phyloP scores from a whole-genome alignment of 2,888 invertebrate species.

The Conchocele bisecta region DNA sequence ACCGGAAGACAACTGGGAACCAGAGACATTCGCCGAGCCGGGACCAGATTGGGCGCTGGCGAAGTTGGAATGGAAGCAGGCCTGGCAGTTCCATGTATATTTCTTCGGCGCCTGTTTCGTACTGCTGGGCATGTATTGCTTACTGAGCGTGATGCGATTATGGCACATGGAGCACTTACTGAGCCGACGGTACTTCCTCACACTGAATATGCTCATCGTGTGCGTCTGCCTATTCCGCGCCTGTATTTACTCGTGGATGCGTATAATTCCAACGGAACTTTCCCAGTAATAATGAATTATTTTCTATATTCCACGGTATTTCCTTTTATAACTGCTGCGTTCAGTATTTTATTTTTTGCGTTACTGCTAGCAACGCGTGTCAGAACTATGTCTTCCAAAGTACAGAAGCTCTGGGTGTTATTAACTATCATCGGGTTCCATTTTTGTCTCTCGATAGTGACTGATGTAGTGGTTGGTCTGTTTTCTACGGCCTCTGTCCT shows the following conservation, averaged over 20 bases:
- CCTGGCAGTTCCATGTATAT: slow-evolving; percentile 96
- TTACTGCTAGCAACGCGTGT: slow-evolving; percentile 89
- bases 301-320: slow-evolving; percentile 92
- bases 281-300: slow-evolving; percentile 90
- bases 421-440: slow-evolving; percentile 91
- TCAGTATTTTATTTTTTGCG: slow-evolving; percentile 93
- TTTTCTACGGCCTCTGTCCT: slow-evolving; percentile 68
- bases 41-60: slow-evolving; percentile 78
- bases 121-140: slow-evolving; percentile 91
- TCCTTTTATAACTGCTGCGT: slow-evolving; percentile 94
- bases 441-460: slow-evolving; percentile 90
- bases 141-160: slow-evolving; percentile 93
- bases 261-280: slow-evolving; percentile 92
- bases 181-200: slow-evolving; percentile 93
- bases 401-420: slow-evolving; percentile 91
- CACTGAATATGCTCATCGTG: slow-evolving; percentile 92
- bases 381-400: slow-evolving; percentile 81
- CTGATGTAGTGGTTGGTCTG: slow-evolving; percentile 87
- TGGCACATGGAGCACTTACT: slow-evolving; percentile 93
- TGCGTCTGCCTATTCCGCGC: slow-evolving; percentile 90
- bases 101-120: slow-evolving; percentile 93
- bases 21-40: slow-evolving; percentile 71
- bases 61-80: slow-evolving; percentile 85
- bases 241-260: slow-evolving; percentile 95
- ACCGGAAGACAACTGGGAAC: slow-evolving; percentile 51